Percentiles rank a stretch among this genome's conserved stretches.
Evolutionary conservation across 1,140 invertebrate species (phyloP).

Genomic region (Drosophila pandora): DNA sequence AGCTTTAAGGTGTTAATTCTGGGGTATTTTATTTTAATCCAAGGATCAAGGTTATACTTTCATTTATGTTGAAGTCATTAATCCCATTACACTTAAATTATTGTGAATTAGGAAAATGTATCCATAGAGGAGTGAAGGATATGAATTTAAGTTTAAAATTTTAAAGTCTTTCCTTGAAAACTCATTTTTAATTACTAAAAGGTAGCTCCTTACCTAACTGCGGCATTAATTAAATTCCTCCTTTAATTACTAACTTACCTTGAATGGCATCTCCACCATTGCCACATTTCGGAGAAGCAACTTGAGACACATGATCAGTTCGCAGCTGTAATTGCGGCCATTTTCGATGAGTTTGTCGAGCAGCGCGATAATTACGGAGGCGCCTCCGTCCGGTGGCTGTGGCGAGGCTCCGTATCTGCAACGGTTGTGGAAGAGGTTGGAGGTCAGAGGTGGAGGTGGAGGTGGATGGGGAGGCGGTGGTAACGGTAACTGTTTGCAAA

Average conservation of each 20-base stretch:
- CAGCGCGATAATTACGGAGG: conserved; percentile 83
- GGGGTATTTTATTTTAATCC: too few species aligned
- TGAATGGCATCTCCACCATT: conserved; percentile 81
- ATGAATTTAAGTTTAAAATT: too few species aligned
- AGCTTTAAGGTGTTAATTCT: neutral
- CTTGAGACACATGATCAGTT: conserved; percentile 87
- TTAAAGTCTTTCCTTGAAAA: too few species aligned
- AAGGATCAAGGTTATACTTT: too few species aligned
- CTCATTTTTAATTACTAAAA: too few species aligned
- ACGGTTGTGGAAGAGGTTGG: conserved; percentile 25
- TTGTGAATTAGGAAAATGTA: too few species aligned
- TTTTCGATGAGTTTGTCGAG: conserved; percentile 87
- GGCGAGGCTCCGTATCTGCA: conserved; percentile 82
- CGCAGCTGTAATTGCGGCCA: conserved; percentile 86
- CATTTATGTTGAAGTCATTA: too few species aligned
- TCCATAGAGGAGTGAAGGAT: too few species aligned
- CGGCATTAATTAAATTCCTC: neutral
- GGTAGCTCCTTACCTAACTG: neutral
- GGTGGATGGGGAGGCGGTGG: conserved; percentile 39
- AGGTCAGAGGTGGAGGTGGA: conserved; percentile 43
- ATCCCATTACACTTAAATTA: too few species aligned
- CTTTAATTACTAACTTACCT: conserved; percentile 58
- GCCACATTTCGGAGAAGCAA: conserved; percentile 87
- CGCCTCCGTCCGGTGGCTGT: conserved; percentile 75
- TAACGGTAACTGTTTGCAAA: conserved; percentile 47